Conservation (phyloP, 2,888 invertebrate species). For the Penaeus monodon region DNA sequence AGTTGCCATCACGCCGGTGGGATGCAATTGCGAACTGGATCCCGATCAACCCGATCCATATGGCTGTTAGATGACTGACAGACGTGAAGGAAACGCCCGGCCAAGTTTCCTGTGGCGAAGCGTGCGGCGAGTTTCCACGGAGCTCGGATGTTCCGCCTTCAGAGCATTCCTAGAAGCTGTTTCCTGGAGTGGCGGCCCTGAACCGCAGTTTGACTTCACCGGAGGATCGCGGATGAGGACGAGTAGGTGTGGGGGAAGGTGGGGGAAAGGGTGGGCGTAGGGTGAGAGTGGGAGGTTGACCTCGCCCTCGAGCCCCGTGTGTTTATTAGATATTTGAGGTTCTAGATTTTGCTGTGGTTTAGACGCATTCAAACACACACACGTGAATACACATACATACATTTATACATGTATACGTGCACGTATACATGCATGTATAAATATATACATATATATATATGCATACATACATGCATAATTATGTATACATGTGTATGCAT, state of each 20-base stretch:
- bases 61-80: too few relatives aligned
- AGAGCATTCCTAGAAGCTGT: too few relatives aligned
- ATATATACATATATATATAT: neutral
- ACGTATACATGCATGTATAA: neutral
- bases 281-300: neutral
- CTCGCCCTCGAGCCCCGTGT: neutral
- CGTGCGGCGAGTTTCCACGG: too few relatives aligned
- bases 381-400: neutral
- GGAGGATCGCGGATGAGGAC: neutral
- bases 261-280: neutral
- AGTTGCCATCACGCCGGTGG: too few relatives aligned
- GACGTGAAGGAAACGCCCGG: too few relatives aligned
- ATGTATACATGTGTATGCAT: neutral
- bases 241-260: neutral
- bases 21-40: too few relatives aligned
- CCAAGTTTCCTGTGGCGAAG: too few relatives aligned
- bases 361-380: neutral
- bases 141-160: too few relatives aligned
- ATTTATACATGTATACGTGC: neutral
- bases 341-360: too few relatives aligned
- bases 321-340: neutral
- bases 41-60: too few relatives aligned
- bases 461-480: neutral
- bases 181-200: too few relatives aligned
- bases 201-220: too few relatives aligned